Evolutionary conservation across 2,888 invertebrate genomes (phyloP), one percentile per base, ranked within the genome.

Genomic region (Chalcosyrphus nemorum): DNA sequence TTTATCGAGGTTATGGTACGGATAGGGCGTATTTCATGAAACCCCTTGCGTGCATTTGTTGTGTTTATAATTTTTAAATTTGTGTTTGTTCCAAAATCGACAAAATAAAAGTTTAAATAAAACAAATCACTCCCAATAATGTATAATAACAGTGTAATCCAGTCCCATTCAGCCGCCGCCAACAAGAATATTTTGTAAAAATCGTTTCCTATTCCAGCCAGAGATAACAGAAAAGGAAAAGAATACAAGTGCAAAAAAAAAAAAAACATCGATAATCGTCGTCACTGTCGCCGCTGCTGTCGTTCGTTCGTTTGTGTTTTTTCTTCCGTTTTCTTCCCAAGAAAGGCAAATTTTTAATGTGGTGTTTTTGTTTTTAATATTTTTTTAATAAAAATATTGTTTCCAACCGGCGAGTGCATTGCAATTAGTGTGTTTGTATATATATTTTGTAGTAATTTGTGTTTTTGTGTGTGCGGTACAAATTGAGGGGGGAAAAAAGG

Each of bases 11-110:
- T 70, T 77, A 70, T 77, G 70, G 13, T 70, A 38, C 54, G 41
- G 35, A 17, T 52, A 54, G 77, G 77, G 77, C 77, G 77, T 77
- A 70, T 77, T 77, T 70, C 32, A 61, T 70, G 54, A 77, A 77
- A 63, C 54, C 35, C 52, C 35, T 70, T 70, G 54, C 35, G 61
- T 70, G 77, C 43, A 68, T 68, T 76, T 61, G 54, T 70, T 77
- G 76, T 77, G 59, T 77, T 70, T 61, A 77, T 70, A 41, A 45
- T 77, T 70, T n/a, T 59, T 43, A 70, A 57, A 52, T 59, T 70
- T 70, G 43, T 70, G 45, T 61, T 70, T 54, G 11, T 24, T 61
- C 15, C 11, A 59, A 41, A 59, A 70, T 59, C 21, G 41, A 68
- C 43, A 17, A 52, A 29, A 41, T 24, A 68, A 19, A 15, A 6